Conservation (phyloP, 2,113 vertebrate genomes). For the Paracanthobrama guichenoti region DNA sequence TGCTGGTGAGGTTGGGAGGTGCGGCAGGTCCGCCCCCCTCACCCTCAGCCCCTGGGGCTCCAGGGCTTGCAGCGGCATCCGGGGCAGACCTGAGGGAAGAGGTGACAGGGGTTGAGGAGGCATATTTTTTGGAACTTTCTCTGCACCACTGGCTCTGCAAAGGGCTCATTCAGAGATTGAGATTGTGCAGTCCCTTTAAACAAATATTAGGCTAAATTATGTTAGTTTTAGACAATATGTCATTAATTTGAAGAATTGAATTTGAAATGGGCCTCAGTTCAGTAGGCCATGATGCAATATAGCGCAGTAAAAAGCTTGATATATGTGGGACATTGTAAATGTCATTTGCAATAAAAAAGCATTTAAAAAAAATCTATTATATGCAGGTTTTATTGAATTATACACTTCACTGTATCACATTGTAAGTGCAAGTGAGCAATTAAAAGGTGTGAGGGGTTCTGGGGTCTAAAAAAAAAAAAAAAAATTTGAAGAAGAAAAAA, state of each 20-base stretch:
- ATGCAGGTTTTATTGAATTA: too few species aligned
- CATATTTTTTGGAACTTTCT: background rate
- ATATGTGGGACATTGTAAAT: background rate
- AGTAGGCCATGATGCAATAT: background rate
- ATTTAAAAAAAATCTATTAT: too few species aligned
- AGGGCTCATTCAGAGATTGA: background rate
- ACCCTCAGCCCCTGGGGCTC: slow-evolving; percentile 74
- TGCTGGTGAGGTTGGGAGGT: slow-evolving; percentile 74
- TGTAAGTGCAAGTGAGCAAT: background rate
- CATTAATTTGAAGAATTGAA: background rate
- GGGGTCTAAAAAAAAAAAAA: too few species aligned
- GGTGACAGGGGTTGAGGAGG: background rate
- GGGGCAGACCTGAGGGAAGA: slow-evolving; percentile 66
- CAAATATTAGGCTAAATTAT: background rate
- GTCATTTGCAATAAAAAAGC: background rate
- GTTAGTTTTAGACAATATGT: background rate
- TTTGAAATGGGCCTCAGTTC: background rate
- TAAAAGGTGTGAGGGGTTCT: background rate
- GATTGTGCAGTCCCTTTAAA: background rate
- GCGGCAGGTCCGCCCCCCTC: slow-evolving; percentile 74
- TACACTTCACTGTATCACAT: too few species aligned
- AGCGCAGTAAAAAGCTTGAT: background rate
- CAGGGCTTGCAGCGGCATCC: slow-evolving; percentile 64
- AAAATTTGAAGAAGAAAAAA: too few species aligned
- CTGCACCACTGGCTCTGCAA: background rate